A percentile compares a stretch with the other conserved stretches of the same genome.
Conservation (phyloP, 2,113 vertebrate species). For the Pseudolaguvia tuberculata region DNA sequence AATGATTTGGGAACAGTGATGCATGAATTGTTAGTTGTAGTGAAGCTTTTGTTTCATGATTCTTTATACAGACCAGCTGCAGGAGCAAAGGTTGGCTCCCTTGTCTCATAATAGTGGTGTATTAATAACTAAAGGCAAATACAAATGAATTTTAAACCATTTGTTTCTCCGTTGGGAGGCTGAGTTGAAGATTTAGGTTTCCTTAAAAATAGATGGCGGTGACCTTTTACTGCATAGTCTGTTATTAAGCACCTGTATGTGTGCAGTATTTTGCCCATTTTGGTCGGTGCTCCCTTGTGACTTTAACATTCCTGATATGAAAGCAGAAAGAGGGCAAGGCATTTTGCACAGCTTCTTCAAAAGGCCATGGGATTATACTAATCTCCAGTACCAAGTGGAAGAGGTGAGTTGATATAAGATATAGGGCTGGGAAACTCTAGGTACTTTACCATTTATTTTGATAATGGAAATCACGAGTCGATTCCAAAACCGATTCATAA, state of each 20-base stretch:
- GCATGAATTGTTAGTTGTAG: background rate
- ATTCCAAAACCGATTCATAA: too few relatives aligned
- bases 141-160: conserved; percentile 30
- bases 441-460: too few relatives aligned
- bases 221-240: conserved; percentile 14
- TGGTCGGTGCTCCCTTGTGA: background rate
- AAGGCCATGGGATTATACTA: background rate
- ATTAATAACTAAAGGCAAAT: conserved; percentile 40
- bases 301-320: conserved; percentile 9
- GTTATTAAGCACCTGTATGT: background rate
- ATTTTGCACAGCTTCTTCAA: background rate
- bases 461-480: too few relatives aligned
- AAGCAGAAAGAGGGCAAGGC: conserved; percentile 6
- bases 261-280: conserved; percentile 18
- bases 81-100: conserved; percentile 9
- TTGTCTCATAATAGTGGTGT: conserved; percentile 13
- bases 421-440: too few relatives aligned
- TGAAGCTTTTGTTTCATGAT: conserved; percentile 13
- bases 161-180: background rate
- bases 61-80: conserved; percentile 29
- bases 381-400: background rate
- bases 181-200: conserved; percentile 7
- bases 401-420: background rate
- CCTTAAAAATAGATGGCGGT: conserved; percentile 21
- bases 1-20: background rate